These are phyloP conservation scores for Arrhopalites spinosus DNA, from an alignment of 2,888 invertebrate genomes.

Conservation along the genomic window DNA sequence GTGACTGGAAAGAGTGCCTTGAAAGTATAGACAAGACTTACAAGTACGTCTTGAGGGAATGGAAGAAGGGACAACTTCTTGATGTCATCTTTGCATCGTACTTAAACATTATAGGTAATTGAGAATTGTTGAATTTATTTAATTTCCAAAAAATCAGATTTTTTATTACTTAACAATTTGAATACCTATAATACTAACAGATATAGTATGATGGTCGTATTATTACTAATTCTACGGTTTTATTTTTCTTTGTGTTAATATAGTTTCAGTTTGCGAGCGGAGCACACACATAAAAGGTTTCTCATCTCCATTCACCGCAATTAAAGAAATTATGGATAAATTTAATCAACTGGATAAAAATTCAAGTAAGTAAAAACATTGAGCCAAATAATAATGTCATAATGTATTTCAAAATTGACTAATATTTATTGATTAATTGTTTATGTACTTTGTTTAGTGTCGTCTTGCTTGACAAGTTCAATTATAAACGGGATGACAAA, in stretches of 20 bases:
- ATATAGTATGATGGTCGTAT: neutral
- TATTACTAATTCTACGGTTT: no score
- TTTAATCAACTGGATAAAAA: neutral
- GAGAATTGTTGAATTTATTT: no score
- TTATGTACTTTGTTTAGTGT: neutral
- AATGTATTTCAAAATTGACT: neutral
- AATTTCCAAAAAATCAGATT: no score
- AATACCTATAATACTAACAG: no score
- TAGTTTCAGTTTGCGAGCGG: constrained; percentile 8
- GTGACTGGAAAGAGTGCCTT: constrained; percentile 12
- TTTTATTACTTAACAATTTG: no score
- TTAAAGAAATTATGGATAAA: neutral
- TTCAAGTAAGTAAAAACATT: neutral
- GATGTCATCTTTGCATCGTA: constrained; percentile 32
- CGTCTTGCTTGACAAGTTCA: neutral
- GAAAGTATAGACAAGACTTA: constrained; percentile 26
- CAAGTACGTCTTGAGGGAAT: constrained; percentile 15
- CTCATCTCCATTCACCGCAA: neutral
- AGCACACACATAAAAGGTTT: neutral
- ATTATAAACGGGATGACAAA: no score
- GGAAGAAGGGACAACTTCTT: constrained; percentile 22
- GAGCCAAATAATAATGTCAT: neutral
- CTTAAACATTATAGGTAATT: constrained; percentile 37
- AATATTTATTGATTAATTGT: neutral
- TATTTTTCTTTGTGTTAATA: neutral